Percentiles rank a stretch among this genome's conserved stretches.
Conservation (phyloP, 2,888 invertebrate genomes). For the Eilema sororculum region DNA sequence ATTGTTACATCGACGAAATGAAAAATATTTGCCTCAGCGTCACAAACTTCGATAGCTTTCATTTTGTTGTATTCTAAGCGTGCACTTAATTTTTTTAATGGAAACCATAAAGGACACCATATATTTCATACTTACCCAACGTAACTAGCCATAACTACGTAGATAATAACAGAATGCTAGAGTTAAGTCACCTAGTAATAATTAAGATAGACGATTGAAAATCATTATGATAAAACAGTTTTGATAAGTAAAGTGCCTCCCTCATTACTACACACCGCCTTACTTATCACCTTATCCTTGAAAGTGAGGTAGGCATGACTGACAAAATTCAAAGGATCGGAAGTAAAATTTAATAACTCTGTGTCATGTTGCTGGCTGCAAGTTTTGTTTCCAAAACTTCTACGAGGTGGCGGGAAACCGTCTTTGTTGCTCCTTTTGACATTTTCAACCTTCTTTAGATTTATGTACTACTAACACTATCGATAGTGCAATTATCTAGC, state of each 20-base stretch:
- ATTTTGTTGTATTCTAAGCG: not conserved
- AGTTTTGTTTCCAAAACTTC: not conserved
- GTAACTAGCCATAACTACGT: not conserved
- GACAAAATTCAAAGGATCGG: not conserved
- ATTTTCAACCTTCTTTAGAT: not conserved
- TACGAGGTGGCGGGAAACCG: not conserved
- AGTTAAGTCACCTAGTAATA: not conserved
- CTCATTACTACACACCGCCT: not conserved
- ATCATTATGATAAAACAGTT: conserved; percentile 1
- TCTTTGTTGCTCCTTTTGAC: not conserved
- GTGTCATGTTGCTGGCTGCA: not conserved
- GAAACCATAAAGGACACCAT: not conserved
- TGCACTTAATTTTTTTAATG: not conserved
- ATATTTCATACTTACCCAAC: too few relatives aligned
- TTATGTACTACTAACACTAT: not conserved
- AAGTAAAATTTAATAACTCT: not conserved
- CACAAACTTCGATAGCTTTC: conserved; percentile 12
- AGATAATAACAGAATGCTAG: not conserved
- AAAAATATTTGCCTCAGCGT: conserved; percentile 22
- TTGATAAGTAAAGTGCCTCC: not conserved
- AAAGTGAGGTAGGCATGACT: not conserved
- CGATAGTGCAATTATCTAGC: not conserved
- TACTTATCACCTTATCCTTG: not conserved
- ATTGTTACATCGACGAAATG: conserved; percentile 32
- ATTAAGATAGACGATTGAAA: not conserved